Base-by-base conservation (phyloP, 2,888 invertebrate genomes). In the Selenia dentaria region DNA sequence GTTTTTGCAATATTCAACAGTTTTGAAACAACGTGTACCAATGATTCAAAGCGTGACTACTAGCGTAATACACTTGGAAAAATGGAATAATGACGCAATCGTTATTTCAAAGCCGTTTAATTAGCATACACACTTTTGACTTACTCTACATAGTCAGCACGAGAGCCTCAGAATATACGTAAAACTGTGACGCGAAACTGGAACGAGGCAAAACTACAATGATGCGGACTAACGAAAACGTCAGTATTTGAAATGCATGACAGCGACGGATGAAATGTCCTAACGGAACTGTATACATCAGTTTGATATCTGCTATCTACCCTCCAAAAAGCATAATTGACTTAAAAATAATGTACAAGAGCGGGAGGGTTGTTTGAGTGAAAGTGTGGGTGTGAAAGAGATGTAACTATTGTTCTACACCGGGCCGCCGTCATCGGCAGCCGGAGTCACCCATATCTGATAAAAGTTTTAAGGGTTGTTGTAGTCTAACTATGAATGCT, bases 341-440 rank as follows among this genome's bases (percentile, higher is more conserved):
- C 57, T 61, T 74, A 79, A 83, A 81, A 83, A 76, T 66, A 70
- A 75, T 69, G 74, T 69, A 66, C 65, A 65, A 53, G 65, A 53
- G 67, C 25, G 73, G 74, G 64, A 71, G 51, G 56, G 54, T 43
- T 43, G 42, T 35, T 56, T 42, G 29, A 35, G 45, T 20, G 35
- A 31, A 39, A 47, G 64, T 39, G 62, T 61, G 53, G 59, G 82
- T 61, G 78, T 57, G 70, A 85, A 62, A 62, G 77, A 67, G 85
- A 83, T 62, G 54, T 57, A 49, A 44, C 69, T 62, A 67, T 82
- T 80, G 79, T 80, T 70, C 71, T 78, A 72, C 88, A 85, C 88
- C 88, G 87, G 89, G 82, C 79, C 64, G 61, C 24, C 73, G 67
- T 80, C 86, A 87, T 83, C 86, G 85, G 87, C 83, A 66, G 70